Evolutionary conservation across 2,888 invertebrate species (phyloP).

Genomic region (Lochmaea capreae): DNA sequence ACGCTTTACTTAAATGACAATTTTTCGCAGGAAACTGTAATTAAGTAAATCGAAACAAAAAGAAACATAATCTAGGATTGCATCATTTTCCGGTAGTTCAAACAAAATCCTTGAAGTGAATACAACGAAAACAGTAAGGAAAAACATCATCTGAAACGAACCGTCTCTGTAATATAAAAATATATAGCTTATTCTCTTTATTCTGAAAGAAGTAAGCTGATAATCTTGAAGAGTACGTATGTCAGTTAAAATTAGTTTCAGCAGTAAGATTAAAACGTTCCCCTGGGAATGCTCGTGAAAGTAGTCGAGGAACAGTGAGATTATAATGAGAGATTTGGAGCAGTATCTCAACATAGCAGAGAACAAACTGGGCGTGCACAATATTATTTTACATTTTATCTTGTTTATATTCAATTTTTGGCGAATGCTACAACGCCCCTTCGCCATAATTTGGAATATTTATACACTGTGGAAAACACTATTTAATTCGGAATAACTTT

Average conservation of each 20-base stretch:
- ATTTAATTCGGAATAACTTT: too few relatives aligned
- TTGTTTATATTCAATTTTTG: too few relatives aligned
- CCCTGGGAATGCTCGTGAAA: background rate
- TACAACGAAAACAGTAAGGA: background rate
- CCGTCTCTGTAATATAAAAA: background rate
- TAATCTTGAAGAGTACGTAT: conserved; percentile 5
- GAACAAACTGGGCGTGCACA: background rate
- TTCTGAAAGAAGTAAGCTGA: conserved; percentile 9
- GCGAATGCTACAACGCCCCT: too few relatives aligned
- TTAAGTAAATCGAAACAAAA: too few relatives aligned
- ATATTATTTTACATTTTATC: too few relatives aligned
- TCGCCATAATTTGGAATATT: too few relatives aligned
- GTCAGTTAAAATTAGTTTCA: background rate
- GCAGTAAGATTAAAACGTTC: conserved; percentile 2
- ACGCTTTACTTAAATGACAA: too few relatives aligned
- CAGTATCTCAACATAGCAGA: background rate
- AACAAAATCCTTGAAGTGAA: background rate
- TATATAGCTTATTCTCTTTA: background rate
- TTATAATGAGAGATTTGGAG: background rate
- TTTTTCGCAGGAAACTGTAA: too few relatives aligned
- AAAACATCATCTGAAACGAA: background rate
- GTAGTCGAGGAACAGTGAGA: background rate
- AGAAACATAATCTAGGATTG: background rate
- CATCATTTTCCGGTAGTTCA: background rate
- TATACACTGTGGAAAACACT: too few relatives aligned